These are phyloP conservation scores for Lampropteryx suffumata DNA, from an alignment of 2,888 invertebrate species.

Conservation along the genomic window DNA sequence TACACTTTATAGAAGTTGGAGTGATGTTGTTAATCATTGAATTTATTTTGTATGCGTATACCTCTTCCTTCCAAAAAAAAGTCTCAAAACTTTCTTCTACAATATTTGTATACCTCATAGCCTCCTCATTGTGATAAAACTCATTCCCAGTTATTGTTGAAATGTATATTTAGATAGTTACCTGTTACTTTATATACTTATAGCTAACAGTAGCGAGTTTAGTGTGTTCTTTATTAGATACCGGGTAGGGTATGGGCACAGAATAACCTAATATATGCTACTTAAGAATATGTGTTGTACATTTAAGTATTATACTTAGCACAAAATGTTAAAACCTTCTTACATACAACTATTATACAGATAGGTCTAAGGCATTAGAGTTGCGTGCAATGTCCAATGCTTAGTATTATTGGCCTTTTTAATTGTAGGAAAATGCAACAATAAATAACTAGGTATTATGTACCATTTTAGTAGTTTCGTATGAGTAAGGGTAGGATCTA, in stretches of 20 bases:
- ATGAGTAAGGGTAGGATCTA: neutral
- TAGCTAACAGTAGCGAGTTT: constrained; percentile 23
- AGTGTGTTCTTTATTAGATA: constrained; percentile 18
- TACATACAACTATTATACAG: constrained; percentile 8
- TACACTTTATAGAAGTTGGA: no score
- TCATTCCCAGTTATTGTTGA: constrained; percentile 37
- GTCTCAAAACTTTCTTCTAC: neutral
- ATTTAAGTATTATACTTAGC: constrained; percentile 28
- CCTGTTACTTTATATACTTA: constrained; percentile 8
- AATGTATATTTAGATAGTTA: constrained; percentile 34
- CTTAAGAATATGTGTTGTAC: no score
- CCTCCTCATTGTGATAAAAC: constrained; percentile 23
- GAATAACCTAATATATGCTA: no score
- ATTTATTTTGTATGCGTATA: constrained; percentile 17
- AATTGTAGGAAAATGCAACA: constrained; percentile 17
- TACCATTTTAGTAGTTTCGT: constrained; percentile 12
- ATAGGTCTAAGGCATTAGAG: constrained; percentile 3
- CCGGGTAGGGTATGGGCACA: constrained; percentile 4
- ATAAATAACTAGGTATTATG: constrained; percentile 15
- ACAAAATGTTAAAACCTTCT: constrained; percentile 34
- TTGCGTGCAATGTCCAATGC: constrained; percentile 8
- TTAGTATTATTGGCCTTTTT: constrained; percentile 18
- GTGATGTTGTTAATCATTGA: constrained; percentile 8
- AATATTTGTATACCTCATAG: neutral
- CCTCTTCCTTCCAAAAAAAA: constrained; percentile 4